Evolutionary conservation across 2,797 vertebrate species (phyloP).

Genomic region (Acipenser ruthenus): DNA sequence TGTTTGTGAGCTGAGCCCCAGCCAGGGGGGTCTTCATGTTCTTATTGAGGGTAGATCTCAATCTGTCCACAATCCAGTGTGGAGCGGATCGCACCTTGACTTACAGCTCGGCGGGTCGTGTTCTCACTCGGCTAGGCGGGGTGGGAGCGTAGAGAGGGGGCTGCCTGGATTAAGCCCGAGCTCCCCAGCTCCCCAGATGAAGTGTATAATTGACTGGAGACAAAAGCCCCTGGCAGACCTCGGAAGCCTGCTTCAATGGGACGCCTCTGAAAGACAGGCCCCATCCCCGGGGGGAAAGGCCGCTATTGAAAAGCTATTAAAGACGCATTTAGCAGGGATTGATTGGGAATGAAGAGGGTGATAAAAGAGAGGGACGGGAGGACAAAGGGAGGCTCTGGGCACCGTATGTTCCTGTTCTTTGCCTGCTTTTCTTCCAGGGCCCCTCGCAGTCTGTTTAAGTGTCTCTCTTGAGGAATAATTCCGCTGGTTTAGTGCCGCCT

Average conservation of each 20-base stretch:
- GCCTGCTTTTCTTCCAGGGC: slow-evolving; percentile 46
- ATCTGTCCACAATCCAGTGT: too few species aligned
- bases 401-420: slow-evolving; percentile 70
- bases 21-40: too few species aligned
- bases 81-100: too few species aligned
- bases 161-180: neutral
- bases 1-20: too few species aligned
- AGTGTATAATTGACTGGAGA: slow-evolving; percentile 69
- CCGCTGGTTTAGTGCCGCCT: slow-evolving; percentile 48
- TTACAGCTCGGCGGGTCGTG: too few species aligned
- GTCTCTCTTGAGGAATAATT: slow-evolving; percentile 53
- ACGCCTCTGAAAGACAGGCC: slow-evolving; percentile 38
- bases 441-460: slow-evolving; percentile 63
- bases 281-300: slow-evolving; percentile 51
- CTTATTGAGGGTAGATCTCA: too few species aligned
- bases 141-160: slow-evolving; percentile 30
- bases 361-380: slow-evolving; percentile 67
- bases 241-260: slow-evolving; percentile 36
- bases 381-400: slow-evolving; percentile 67
- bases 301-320: slow-evolving; percentile 78
- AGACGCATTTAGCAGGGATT: slow-evolving; percentile 75
- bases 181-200: slow-evolving; percentile 40
- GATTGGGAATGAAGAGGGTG: slow-evolving; percentile 77
- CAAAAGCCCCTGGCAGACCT: slow-evolving; percentile 59
- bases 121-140: neutral